Percentiles rank a stretch among this genome's conserved stretches.
Conservation (phyloP, 2,888 invertebrate genomes). For the Carabus problematicus region DNA sequence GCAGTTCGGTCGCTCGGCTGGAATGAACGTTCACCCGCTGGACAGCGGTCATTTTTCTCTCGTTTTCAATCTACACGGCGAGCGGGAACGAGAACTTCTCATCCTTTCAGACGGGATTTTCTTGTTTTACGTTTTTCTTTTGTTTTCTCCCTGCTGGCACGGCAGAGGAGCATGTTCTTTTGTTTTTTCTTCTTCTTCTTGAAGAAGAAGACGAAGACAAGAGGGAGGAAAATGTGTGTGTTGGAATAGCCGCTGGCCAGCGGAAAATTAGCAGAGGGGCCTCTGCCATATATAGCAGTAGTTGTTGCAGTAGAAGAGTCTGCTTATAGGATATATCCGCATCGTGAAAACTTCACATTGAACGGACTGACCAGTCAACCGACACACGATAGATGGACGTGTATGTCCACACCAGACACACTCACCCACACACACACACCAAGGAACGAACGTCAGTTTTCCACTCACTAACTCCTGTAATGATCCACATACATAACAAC, state of each 20-base stretch:
- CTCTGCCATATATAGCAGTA: too few species aligned
- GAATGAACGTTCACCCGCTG: constrained; percentile 54
- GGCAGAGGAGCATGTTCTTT: constrained; percentile 24
- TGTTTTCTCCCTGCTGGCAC: constrained; percentile 43
- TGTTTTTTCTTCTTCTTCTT: constrained; percentile 18
- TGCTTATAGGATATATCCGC: not conserved
- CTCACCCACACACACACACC: constrained; percentile 12
- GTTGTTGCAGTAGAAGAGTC: too few species aligned
- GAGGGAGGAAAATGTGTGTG: constrained; percentile 6
- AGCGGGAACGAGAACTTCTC: constrained; percentile 44
- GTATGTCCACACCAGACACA: constrained; percentile 41
- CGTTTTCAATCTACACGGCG: constrained; percentile 60
- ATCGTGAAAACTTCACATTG: not conserved
- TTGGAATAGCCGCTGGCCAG: constrained; percentile 39
- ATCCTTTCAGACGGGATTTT: constrained; percentile 48
- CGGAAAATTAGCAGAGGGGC: constrained; percentile 31
- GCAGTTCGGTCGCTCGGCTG: constrained; percentile 44
- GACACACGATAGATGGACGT: constrained; percentile 32
- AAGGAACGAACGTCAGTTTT: too few species aligned
- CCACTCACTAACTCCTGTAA: too few species aligned
- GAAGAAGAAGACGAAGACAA: constrained; percentile 8
- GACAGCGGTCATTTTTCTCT: constrained; percentile 67
- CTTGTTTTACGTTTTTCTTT: constrained; percentile 49
- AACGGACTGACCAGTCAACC: constrained; percentile 6
- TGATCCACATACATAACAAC: too few species aligned